Conservation (phyloP, 2,888 invertebrate genomes). For the Eumerus sabulonum region DNA sequence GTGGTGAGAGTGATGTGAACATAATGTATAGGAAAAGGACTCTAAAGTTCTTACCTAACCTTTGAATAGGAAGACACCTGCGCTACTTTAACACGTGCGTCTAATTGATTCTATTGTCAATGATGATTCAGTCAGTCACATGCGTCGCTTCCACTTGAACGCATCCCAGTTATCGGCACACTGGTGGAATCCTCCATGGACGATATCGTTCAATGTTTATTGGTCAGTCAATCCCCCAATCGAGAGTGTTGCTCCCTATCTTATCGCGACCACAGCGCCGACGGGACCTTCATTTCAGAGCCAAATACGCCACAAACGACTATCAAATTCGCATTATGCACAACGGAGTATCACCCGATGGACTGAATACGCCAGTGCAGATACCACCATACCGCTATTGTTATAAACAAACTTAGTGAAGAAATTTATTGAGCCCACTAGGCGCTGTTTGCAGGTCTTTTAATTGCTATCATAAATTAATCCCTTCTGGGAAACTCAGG, state of each 20-base stretch:
- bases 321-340: conserved; percentile 35
- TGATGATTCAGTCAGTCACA: too few relatives aligned
- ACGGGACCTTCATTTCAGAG: not conserved
- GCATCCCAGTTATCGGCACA: too few relatives aligned
- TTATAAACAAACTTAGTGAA: conserved; percentile 21
- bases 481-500: conserved; percentile 72
- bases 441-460: conserved; percentile 66
- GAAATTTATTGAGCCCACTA: conserved; percentile 57
- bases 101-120: too few relatives aligned
- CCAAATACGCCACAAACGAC: conserved; percentile 18
- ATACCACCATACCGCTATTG: not conserved
- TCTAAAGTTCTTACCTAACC: too few relatives aligned
- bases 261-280: conserved; percentile 31
- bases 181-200: too few relatives aligned
- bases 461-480: conserved; percentile 78
- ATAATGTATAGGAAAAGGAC: too few relatives aligned
- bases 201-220: too few relatives aligned
- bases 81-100: too few relatives aligned
- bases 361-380: too few relatives aligned
- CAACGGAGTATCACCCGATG: conserved; percentile 31
- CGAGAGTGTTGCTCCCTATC: conserved; percentile 31
- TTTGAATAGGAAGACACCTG: too few relatives aligned
- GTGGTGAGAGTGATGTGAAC: too few relatives aligned
- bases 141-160: too few relatives aligned
- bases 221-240: conserved; percentile 10